phyloP scores from a whole-genome alignment of 2,113 vertebrate species.

The Desmodus rotundus region DNA sequence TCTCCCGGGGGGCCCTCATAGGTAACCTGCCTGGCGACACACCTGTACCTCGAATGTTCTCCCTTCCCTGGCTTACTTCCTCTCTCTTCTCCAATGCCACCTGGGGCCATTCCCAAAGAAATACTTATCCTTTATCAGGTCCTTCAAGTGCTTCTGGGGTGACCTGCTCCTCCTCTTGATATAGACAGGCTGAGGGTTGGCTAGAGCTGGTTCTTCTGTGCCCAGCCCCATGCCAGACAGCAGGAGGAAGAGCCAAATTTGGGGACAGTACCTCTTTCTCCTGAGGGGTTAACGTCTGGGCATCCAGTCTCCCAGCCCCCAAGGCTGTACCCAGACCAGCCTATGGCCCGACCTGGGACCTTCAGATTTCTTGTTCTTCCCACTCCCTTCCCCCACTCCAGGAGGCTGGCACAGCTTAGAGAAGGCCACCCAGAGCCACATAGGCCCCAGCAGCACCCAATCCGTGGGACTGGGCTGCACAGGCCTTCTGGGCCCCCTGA shows the following conservation, averaged over 20 bases:
- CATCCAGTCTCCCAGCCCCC: not conserved
- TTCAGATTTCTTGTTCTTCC: not conserved
- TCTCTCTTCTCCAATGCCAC: not conserved
- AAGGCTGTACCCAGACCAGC: not conserved
- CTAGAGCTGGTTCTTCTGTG: not conserved
- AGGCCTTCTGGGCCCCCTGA: not conserved
- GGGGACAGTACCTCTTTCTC: not conserved
- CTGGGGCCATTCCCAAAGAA: not conserved
- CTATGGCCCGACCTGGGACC: not conserved
- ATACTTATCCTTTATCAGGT: too few species aligned
- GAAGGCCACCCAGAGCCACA: not conserved
- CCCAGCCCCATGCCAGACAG: rapidly evolving
- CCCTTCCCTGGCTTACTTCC: not conserved
- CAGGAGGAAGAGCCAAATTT: not conserved
- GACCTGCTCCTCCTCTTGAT: not conserved
- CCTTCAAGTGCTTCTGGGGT: not conserved
- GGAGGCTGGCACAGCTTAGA: not conserved
- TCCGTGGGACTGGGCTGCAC: not conserved
- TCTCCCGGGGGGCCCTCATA: not conserved
- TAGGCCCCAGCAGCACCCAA: not conserved
- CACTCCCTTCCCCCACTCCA: not conserved
- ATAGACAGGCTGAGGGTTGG: rapidly evolving
- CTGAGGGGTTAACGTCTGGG: not conserved
- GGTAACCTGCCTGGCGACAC: not conserved
- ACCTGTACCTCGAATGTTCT: rapidly evolving